These are phyloP conservation scores for Leucoma salicis DNA, from an alignment of 2,888 invertebrate genomes.

Conservation along the genomic window DNA sequence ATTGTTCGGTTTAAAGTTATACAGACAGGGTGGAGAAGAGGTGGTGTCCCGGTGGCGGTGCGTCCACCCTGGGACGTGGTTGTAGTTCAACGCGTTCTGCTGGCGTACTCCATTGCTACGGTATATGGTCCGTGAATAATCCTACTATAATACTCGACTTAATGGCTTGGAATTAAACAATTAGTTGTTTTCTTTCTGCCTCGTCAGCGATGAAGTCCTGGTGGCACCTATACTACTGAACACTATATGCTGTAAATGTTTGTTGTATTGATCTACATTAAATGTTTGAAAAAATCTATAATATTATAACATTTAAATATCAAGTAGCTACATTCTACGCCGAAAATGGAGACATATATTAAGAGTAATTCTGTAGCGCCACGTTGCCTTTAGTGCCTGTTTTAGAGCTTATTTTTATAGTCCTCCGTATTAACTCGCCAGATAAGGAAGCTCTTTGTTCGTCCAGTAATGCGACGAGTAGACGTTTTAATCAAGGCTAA, in stretches of 20 bases:
- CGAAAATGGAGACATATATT: not conserved
- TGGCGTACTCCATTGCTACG: constrained; percentile 62
- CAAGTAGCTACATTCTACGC: not conserved
- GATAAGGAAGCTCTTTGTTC: constrained; percentile 59
- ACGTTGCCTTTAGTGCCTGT: constrained; percentile 28
- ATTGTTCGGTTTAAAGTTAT: constrained; percentile 31
- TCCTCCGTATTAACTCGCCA: constrained; percentile 46
- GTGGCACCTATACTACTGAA: constrained; percentile 39
- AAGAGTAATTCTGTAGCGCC: constrained; percentile 20
- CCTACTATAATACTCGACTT: constrained; percentile 75
- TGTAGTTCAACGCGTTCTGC: constrained; percentile 33
- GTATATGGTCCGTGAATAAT: constrained; percentile 79
- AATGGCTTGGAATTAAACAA: constrained; percentile 80
- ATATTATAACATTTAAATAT: constrained; percentile 1
- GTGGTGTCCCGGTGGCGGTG: constrained; percentile 33
- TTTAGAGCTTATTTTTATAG: constrained; percentile 43
- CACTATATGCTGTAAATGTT: constrained; percentile 30
- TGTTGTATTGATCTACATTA: constrained; percentile 9
- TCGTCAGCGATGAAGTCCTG: constrained; percentile 64
- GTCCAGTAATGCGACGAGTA: constrained; percentile 47
- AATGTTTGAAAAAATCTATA: constrained; percentile 5
- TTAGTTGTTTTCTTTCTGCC: constrained; percentile 78
- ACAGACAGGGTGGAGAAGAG: constrained; percentile 25
- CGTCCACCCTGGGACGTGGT: constrained; percentile 33
- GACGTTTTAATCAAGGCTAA: constrained; percentile 61